A percentile compares a stretch with the other conserved stretches of the same genome.
Evolutionary conservation across 2,113 vertebrate species (phyloP).

Genomic region (Tor tambroides): DNA sequence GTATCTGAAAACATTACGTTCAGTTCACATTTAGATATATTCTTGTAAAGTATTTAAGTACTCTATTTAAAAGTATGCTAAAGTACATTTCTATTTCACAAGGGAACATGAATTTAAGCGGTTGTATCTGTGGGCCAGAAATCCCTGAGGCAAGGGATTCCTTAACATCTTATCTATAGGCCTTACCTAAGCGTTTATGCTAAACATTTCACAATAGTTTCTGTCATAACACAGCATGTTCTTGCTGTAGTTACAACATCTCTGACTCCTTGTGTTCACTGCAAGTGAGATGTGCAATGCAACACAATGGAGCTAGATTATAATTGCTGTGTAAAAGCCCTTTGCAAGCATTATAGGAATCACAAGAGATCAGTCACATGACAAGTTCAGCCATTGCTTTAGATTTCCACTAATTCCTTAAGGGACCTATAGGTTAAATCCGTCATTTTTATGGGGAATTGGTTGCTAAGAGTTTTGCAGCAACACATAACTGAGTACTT

Average conservation of each 20-base stretch:
- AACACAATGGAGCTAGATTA: not conserved
- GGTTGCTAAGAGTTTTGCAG: not conserved
- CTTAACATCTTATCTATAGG: constrained; percentile 3
- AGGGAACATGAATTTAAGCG: not conserved
- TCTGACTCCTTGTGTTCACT: not conserved
- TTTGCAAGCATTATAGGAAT: not conserved
- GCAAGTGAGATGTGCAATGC: not conserved
- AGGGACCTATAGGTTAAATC: too few relatives aligned
- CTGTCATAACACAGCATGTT: constrained; percentile 23
- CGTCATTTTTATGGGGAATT: not conserved
- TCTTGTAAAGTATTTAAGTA: too few relatives aligned
- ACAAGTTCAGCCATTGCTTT: not conserved
- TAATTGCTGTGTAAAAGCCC: not conserved
- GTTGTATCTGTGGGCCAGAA: too few relatives aligned
- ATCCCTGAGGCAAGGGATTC: constrained; percentile 1
- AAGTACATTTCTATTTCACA: not conserved
- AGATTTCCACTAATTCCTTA: not conserved
- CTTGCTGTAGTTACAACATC: not conserved
- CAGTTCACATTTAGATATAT: too few relatives aligned
- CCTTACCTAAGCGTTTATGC: constrained; percentile 12
- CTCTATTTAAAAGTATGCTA: not conserved
- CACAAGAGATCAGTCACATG: not conserved
- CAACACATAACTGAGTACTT: not conserved
- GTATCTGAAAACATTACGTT: too few relatives aligned
- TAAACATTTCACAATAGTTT: constrained; percentile 16